Evolutionary conservation across 92 coral and sea anemone genomes (phyloP), one percentile per base, ranked within the genome.

Genomic region (Zoanthus gigantus): DNA sequence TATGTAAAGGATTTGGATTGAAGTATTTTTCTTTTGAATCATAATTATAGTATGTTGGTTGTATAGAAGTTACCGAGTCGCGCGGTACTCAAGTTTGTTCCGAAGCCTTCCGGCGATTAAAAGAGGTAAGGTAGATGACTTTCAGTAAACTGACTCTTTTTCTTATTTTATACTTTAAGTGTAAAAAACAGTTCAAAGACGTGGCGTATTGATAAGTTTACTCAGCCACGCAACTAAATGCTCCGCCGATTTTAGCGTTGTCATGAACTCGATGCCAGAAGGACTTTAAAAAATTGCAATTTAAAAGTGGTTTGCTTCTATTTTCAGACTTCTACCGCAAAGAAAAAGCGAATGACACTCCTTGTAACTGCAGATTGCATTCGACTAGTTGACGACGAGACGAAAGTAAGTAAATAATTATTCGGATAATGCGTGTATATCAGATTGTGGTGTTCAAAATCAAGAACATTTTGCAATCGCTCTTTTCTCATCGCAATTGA

Each of bases 31-130:
- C 29, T 72, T 72, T 82, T 74, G 83, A 77, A 84, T 60, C 45
- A 30, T 69, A 7, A 50, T 50, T 30, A 18, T 84, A 96, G 99
- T 96, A 96, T 65, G 94, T 93, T 34, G 99, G 99, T 47, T 83
- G 96, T 18, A 90, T 92, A 89, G 99, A 96, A 92, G 99, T 96
- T 9, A 86, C 98, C 74, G 99, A 96, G 68, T 96, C 99, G 60
- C 94, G 99, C 56, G 99, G 99, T 23, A 96, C 99, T 2, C 99
- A 96, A 71, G 98, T 96, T 83, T 96, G 99, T 82, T 96, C 98
- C 73, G 99, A 96, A 83, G 99, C 99, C 61, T 95, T 89, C 77
- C 93, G 98, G 47, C 91, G 91, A 90, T 91, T 95, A 92, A 95
- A 91, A 88, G 98, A 95, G 87, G 98, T 95, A 82, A 80, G 47